Base-by-base conservation (phyloP, 1,140 invertebrate genomes). In the Ceratina australensis region DNA sequence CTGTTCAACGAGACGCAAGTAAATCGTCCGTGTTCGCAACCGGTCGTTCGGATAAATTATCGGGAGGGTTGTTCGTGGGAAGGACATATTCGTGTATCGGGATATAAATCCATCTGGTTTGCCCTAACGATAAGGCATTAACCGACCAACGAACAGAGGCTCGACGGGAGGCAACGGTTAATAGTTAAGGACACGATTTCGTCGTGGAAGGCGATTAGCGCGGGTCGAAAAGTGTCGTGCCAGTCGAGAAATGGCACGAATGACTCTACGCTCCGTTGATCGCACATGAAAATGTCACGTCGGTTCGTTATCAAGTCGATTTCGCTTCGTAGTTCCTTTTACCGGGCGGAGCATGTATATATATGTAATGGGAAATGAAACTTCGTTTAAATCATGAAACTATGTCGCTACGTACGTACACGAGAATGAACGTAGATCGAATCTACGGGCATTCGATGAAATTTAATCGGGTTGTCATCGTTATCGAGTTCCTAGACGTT, bases 221-320 rank as follows among this genome's bases (percentile, higher is more conserved):
- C 24, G 22, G 33, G 59, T 56, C 61, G 76, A 63, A 59, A 72
- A 75, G 60, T 66, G 71, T 60, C 64, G 84, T 85, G 65, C 83
- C 83, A 83, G 84, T 63, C 72, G 64, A 61, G 73, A 73, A 79
- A 52, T 72, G 83, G 84, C 82, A 85, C 84, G 80, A 67, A 24
- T 57, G 8, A 18, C 65, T 16, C 4, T 10, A 57, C 65, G 72
- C 49, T 73, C 74, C 74, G 69, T 72, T 80, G 67, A 54, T 42
- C 50, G 26, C 28, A 49, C 83, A 82, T 80, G 77, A 74, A 85
- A 82, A 80, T 74, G 68, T 79, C 82, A 82, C 73, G 26, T 65
- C 59, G 56, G 72, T 12, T 28, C 20, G 65, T 24, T 22, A 72
- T 64, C 33, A 24, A 59, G 15, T 26, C 4, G 4, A 18, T 22